Evolutionary conservation across 2,888 invertebrate genomes (phyloP).

Genomic region (Dendrolimus houi): DNA sequence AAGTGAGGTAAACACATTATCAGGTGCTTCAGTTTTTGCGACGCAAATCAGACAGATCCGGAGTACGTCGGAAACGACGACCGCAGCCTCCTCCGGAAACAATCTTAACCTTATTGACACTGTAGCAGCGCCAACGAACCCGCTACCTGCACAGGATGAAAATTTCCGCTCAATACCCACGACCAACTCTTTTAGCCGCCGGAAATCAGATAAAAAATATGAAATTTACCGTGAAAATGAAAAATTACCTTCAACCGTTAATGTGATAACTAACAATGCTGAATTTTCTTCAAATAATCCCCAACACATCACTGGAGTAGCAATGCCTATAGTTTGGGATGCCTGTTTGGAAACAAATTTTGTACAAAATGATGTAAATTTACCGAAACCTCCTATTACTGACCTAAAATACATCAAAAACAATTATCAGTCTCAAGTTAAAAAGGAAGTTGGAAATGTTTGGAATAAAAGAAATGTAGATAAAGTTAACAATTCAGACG

Average conservation of each 20-base stretch:
- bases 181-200: conserved; percentile 38
- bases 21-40: conserved; percentile 36
- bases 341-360: conserved; percentile 49
- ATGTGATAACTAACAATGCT: conserved; percentile 20
- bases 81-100: conserved; percentile 55
- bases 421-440: conserved; percentile 1
- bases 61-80: conserved; percentile 53
- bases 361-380: conserved; percentile 27
- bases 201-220: conserved; percentile 36
- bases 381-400: conserved; percentile 29
- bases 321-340: conserved; percentile 52
- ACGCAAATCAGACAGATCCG: conserved; percentile 50
- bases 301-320: conserved; percentile 17
- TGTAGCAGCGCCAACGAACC: conserved; percentile 23
- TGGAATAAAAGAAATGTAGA: conserved; percentile 51
- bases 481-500: conserved; percentile 28
- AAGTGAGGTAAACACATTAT: conserved; percentile 38
- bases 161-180: conserved; percentile 60
- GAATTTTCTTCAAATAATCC: conserved; percentile 8
- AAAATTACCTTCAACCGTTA: conserved; percentile 29
- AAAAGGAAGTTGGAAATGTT: conserved; percentile 23
- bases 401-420: conserved; percentile 13
- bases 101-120: conserved; percentile 50
- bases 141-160: conserved; percentile 31
- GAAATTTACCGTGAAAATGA: conserved; percentile 30